Base-by-base conservation (phyloP, 2,113 vertebrate species). In the Grammomys surdaster region DNA sequence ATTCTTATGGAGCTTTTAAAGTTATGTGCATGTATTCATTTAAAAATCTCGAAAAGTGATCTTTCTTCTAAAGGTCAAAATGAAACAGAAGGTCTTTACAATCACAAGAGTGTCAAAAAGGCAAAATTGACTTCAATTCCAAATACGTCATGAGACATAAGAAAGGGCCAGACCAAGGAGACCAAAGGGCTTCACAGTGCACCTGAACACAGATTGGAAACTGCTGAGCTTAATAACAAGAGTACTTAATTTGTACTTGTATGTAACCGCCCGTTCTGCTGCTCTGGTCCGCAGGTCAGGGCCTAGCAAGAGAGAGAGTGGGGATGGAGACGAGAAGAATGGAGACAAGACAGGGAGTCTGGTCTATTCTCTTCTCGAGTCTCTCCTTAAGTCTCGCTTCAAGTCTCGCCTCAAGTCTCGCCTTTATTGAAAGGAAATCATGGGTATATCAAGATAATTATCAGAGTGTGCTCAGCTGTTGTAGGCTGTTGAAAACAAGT, bases 21-120 rank as follows among this genome's bases (percentile, higher is more conserved):
- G 90, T 80, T 70, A 63, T 65, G 31, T 54, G 40, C 28, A 67
- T n/a, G 7, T 93, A 72, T 77, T 95, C 48, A 77, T 89, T 77
- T 78, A 72, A 92, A 67, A 43, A 96, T 22, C n/a, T 78, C 77
- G 89, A 76, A 26, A 94, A 97, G 54, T 81, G 24, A 70, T 48
- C 33, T 94, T 76, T 86, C 54, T 95, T 48, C 51, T 89, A 95
- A 90, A 92, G 69, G 63, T 43, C 33, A 91, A 89, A 90, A 69
- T 46, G 40, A 8, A 93, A 91, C 72, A 89, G 33, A 72, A 67
- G 6, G 22, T 90, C 76, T 93, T 91, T 58, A 89, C 2, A 91
- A 56, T 87, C 75, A 75, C 65, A 43, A 94, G 31, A 33, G 69
- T 89, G 33, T 63, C 82, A 36, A 95, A 88, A 97, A 92, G 54